Conservation (phyloP, 2,113 vertebrate genomes). For the Cheilinus undulatus region DNA sequence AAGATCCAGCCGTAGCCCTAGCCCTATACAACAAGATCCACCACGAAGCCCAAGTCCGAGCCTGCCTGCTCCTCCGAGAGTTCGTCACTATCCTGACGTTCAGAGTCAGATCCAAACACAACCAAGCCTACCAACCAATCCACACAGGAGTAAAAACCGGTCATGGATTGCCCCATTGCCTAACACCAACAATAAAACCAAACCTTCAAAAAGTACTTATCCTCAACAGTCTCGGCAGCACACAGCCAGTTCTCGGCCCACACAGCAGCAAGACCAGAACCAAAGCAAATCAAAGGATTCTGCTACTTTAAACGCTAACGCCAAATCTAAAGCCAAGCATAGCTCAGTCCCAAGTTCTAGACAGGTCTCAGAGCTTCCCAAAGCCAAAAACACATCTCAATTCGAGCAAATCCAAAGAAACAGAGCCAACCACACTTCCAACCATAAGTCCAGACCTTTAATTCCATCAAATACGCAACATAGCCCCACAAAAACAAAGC, state of each 20-base stretch:
- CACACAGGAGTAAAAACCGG: constrained; percentile 66
- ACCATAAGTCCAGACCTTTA: constrained; percentile 46
- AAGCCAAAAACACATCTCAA: constrained; percentile 58
- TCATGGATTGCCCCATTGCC: constrained; percentile 61
- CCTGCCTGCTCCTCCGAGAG: constrained; percentile 43
- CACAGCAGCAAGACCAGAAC: constrained; percentile 51
- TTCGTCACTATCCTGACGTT: constrained; percentile 49
- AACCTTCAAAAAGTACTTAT: constrained; percentile 46
- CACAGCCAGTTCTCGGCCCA: constrained; percentile 45
- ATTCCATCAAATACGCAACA: constrained; percentile 50
- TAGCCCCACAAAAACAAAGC: constrained; percentile 62
- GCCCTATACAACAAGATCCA: constrained; percentile 66
- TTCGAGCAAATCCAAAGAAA: constrained; percentile 53
- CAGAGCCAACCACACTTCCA: constrained; percentile 51
- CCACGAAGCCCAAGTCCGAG: constrained; percentile 77
- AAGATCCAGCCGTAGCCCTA: constrained; percentile 64
- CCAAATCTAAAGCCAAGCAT: constrained; percentile 63
- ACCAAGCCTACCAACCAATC: constrained; percentile 38
- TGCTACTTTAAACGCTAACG: constrained; percentile 36
- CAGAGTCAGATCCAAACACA: constrained; percentile 56
- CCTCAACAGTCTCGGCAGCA: constrained; percentile 41
- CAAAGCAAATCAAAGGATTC: constrained; percentile 55
- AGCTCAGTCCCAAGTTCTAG: constrained; percentile 44
- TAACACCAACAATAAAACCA: constrained; percentile 47
- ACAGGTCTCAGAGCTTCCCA: constrained; percentile 44